Evolutionary conservation across 1,140 invertebrate species (phyloP), one percentile per base, ranked within the genome.

Genomic region (Lineus longissimus): DNA sequence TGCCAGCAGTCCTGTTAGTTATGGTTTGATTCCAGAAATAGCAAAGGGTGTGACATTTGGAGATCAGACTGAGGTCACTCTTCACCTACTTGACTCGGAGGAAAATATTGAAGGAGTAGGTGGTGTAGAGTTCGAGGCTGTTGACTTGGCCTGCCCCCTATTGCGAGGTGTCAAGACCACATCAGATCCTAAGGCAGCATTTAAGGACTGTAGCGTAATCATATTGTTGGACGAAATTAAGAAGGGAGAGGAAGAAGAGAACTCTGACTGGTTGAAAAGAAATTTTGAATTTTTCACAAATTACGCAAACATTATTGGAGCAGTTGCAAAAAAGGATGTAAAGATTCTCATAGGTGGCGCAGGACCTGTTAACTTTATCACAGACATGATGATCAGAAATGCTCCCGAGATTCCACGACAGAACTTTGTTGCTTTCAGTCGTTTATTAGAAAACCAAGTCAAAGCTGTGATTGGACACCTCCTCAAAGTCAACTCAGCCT

Each of bases 291-390:
- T 67, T 29, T 80, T 78, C 69, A 59, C 55, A 19, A 63, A 65
- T 31, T 79, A 77, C 72, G 75, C 71, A 9, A 69, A 70, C 40
- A 59, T 71, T 9, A 77, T 81, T 17, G 71, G 78, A 58, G 58
- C 73, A 9, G 70, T 72, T 9, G 73, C 75, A 2, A 64, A 65
- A 33, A 74, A 67, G 51, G 72, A 72, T 55, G 72, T 73, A 15
- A 70, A 72, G 56, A 74, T 81, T 11, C 54, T 81, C 27, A 22
- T 81, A 7, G 68, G 69, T 36, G 76, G 80, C 11, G 55, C 55
- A 60, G 78, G 78, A 15, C 78, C 78, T 2, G 43, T 78, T 23
- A 81, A 81, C 65, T 75, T 77, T 59, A 75, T 72, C 63, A 65
- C 70, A 7, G 72, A 65, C 56, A 76, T 80, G 66, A 69, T 81